Percentiles rank a stretch among this genome's conserved stretches.
These are phyloP conservation scores for Apamea sordens DNA, from an alignment of 2,888 invertebrate genomes.

Conservation along the genomic window DNA sequence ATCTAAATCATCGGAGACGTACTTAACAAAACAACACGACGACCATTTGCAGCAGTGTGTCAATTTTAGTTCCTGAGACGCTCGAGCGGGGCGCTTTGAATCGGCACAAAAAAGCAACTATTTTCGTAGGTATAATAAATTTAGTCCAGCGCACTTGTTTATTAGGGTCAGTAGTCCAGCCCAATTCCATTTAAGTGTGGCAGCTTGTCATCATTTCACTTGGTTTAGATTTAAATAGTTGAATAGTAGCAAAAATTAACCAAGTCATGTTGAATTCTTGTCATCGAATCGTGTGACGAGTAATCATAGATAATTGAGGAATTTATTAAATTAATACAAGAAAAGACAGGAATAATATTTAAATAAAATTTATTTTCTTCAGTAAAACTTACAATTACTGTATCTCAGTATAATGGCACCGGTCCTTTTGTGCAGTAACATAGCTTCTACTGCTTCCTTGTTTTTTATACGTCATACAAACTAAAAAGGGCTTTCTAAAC, in stretches of 20 bases:
- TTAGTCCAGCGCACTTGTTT: too few species aligned
- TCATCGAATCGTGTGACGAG: neutral
- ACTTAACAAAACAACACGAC: too few species aligned
- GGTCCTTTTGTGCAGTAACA: neutral
- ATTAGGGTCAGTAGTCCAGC: neutral
- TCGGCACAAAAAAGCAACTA: too few species aligned
- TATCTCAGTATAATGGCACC: slow-evolving; percentile 1
- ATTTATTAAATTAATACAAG: neutral
- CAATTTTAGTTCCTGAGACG: too few species aligned
- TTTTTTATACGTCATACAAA: slow-evolving; percentile 1
- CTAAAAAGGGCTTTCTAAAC: slow-evolving; percentile 2
- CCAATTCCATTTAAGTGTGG: neutral
- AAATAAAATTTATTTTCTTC: slow-evolving; percentile 43
- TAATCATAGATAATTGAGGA: neutral
- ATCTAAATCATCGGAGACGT: too few species aligned
- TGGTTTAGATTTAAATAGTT: neutral
- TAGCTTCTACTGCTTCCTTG: neutral
- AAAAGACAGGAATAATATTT: slow-evolving; percentile 9
- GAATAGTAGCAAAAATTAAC: neutral
- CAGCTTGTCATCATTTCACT: neutral
- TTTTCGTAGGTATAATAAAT: too few species aligned
- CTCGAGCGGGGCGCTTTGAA: too few species aligned
- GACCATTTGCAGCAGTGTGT: too few species aligned
- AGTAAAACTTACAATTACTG: slow-evolving; percentile 32
- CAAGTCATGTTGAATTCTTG: neutral